Conservation (phyloP, 2,797 vertebrate species). For the Cyprinella venusta region DNA sequence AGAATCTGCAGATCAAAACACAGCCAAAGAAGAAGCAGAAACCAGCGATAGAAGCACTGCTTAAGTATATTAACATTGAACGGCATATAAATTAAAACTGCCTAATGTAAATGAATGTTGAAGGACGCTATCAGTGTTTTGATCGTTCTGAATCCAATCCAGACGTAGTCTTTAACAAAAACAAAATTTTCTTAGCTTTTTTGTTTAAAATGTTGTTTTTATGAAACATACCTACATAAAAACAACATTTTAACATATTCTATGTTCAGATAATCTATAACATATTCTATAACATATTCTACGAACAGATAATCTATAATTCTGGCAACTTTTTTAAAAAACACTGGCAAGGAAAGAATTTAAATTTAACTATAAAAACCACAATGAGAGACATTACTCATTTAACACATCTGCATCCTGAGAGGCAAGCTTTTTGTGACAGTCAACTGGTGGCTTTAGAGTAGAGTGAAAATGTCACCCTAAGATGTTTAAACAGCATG, state of each 20-base stretch:
- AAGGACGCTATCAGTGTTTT: too few species aligned
- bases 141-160: too few species aligned
- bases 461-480: constrained; percentile 13
- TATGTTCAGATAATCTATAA: too few species aligned
- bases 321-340: not conserved
- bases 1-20: not conserved
- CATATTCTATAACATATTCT: too few species aligned
- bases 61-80: not conserved
- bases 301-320: too few species aligned
- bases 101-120: not conserved
- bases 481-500: constrained; percentile 23
- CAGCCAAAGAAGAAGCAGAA: not conserved
- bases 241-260: too few species aligned
- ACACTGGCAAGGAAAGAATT: not conserved
- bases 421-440: not conserved
- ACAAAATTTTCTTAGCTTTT: not conserved
- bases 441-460: constrained; percentile 5
- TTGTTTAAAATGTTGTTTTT: not conserved
- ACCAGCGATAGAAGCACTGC: not conserved
- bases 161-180: not conserved
- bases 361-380: not conserved
- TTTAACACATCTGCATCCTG: constrained; percentile 2
- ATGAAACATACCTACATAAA: not conserved
- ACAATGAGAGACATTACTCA: not conserved
- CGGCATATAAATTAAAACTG: not conserved